Evolutionary conservation across 2,888 invertebrate genomes (phyloP), one percentile per base, ranked within the genome.

Genomic region (Myopa tessellatipennis): DNA sequence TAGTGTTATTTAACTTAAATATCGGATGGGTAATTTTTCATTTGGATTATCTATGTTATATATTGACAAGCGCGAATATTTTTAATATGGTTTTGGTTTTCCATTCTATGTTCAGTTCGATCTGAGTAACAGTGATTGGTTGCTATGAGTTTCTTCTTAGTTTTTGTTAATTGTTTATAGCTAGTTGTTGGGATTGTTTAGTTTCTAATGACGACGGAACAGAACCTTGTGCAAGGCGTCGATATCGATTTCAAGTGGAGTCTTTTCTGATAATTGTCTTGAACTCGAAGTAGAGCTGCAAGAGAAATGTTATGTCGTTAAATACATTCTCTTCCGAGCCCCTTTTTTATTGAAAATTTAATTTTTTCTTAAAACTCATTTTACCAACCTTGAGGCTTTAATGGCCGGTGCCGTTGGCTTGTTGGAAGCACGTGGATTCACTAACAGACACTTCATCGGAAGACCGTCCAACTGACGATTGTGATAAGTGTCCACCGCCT

Each of bases 391-490:
- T 79, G 83, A 81, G 36, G 83, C 71, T 78, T 84, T 85, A 5
- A 87, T 87, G 74, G 87, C 87, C 70, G 88, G 86, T 34, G 86
- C 87, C 4, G 92, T 91, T 16, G 92, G 91, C 83, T 92, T 92
- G 86, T 91, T 91, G 80, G 92, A 90, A 63, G 93, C 91, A 85
- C 94, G 91, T 63, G 95, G 95, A 86, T 95, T 95, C 8, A 96
- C 95, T 80, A 96, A 91, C 76, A 96, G 91, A 87, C 96, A 96
- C 87, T 95, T 96, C 97, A 97, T 97, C 5, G 96, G 96, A 86
- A 96, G 95, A 1, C 97, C 97, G 90, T 98, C 98, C 65, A 98
- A 90, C 86, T 97, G 96, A 73, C 98, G 91, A 88, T 97, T 97
- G 88, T 98, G 97, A 90, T 98, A 98, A 75, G 96, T 94, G 84